Base-by-base conservation (phyloP, 1,140 invertebrate genomes). In the Apis mellifera region DNA sequence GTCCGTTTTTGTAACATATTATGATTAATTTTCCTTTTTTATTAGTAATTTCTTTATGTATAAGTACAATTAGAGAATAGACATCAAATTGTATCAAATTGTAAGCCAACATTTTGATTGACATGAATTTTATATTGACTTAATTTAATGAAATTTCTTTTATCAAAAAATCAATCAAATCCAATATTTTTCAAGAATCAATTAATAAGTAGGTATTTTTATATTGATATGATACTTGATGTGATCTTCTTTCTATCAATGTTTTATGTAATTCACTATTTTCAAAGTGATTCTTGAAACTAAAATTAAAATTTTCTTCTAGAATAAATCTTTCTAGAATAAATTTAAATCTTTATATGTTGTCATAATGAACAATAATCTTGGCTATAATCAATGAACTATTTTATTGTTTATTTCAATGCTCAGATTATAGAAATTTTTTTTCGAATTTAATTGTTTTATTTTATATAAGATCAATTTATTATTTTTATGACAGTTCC, bases 231-330 rank as follows among this genome's bases (percentile, higher is more conserved):
- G 0, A 87, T 23, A 11, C 52, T 4, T 4, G 64, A 11, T 59
- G 21, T 8, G 68, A 72, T 2, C 62, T 50, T 59, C 83, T 64
- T 2, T n/a, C 9, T 50, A 78, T 62, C 1, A 87, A 78, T 4
- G 86, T 70, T 73, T 66, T 81, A 7, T 84, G 66, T 8, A 91
- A 86, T 73, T 87, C 78, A 71, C 82, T 78, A 19, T 84, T 88
- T 78, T 83, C 82, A 2, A 55, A 8, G 3, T 76, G 9, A 86
- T 55, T 57, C 88, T 85, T 50, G 85, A 92, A 65, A 77, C 23
- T 92, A 87, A 89, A 89, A 60, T 93, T 93, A n/a, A 86, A 93
- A 65, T 93, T 90, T 1, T 90, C 91, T 1, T 87, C 92, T 9
- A 85, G 88, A 48, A 94, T 86, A 78, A 93, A 93, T 73, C 86